phyloP scores from a whole-genome alignment of 2,113 vertebrate species.

The Heterochromis multidens region DNA sequence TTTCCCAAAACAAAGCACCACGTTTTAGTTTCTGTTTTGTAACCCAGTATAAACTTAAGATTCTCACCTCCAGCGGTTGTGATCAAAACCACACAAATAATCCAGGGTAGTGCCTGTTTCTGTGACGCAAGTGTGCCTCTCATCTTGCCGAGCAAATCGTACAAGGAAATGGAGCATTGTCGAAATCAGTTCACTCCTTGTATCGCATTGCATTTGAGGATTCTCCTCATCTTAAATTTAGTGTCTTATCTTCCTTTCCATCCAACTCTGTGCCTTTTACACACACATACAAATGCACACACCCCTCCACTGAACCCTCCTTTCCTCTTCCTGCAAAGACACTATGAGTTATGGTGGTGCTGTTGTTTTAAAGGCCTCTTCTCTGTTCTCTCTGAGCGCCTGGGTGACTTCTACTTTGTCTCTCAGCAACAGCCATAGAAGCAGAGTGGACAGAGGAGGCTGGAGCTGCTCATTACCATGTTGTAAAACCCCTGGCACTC shows the following conservation, averaged over 20 bases:
- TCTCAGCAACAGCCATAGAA: conserved; percentile 68
- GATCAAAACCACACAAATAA: conserved; percentile 21
- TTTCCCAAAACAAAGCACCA: not conserved
- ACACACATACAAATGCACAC: not conserved
- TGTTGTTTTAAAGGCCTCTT: conserved; percentile 45
- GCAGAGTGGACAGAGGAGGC: conserved; percentile 43
- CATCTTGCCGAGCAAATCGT: not conserved
- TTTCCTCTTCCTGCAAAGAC: not conserved
- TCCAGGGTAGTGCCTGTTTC: not conserved
- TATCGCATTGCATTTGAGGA: not conserved
- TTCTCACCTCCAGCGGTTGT: conserved; percentile 44
- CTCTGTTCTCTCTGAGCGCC: conserved; percentile 19
- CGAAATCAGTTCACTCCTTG: not conserved
- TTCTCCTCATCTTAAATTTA: not conserved
- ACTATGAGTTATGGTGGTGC: conserved; percentile 45
- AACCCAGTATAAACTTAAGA: not conserved
- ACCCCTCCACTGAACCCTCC: not conserved
- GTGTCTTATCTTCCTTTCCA: not conserved
- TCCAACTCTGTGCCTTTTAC: not conserved
- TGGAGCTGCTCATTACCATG: conserved; percentile 66
- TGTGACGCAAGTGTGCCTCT: not conserved
- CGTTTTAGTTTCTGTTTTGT: not conserved
- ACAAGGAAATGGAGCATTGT: not conserved
- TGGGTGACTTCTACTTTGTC: conserved; percentile 68
- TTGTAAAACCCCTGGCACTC: conserved; percentile 50